Conservation (phyloP, 2,113 vertebrate genomes). For the Eudyptes chrysolophus region DNA sequence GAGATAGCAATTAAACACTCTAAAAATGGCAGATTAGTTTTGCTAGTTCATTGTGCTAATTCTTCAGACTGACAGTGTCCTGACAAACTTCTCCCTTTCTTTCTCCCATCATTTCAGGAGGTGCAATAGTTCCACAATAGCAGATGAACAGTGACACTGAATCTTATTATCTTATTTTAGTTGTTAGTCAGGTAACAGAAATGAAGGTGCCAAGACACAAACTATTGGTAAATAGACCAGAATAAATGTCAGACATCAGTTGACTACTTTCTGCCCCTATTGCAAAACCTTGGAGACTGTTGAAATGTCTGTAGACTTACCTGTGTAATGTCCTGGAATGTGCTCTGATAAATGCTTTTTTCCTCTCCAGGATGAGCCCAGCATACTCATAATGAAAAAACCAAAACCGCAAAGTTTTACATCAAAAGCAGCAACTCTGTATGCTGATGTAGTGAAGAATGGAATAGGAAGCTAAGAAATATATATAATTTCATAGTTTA, state of each 20-base stretch:
- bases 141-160: background rate
- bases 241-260: background rate
- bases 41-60: background rate
- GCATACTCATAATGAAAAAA: background rate
- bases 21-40: background rate
- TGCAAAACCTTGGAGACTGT: background rate
- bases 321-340: background rate
- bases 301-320: background rate
- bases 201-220: background rate
- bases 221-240: background rate
- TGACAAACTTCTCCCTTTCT: background rate
- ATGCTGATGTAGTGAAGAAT: background rate
- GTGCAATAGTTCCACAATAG: background rate
- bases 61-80: background rate
- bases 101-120: background rate
- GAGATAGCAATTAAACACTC: background rate
- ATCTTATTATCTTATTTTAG: background rate
- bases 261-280: background rate
- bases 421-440: background rate
- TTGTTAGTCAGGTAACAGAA: background rate
- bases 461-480: background rate
- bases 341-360: background rate
- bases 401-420: background rate
- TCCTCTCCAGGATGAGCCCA: background rate
- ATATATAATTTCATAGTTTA: conserved; percentile 12